Conservation (phyloP, 2,888 invertebrate genomes). For the Sabatieria punctata region DNA sequence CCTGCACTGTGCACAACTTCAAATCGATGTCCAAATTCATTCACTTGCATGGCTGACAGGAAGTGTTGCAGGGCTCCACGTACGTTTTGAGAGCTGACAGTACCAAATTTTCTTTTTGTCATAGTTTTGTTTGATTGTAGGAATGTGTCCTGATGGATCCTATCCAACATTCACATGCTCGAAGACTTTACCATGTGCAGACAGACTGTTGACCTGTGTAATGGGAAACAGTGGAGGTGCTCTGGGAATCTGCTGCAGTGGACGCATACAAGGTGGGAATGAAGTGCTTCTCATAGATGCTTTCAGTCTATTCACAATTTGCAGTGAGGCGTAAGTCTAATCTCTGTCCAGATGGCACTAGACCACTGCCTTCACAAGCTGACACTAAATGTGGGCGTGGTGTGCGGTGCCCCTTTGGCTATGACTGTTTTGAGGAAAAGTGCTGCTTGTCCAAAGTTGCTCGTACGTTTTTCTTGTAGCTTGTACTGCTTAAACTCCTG, state of each 20-base stretch:
- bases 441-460: too few relatives aligned
- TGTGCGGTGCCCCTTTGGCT: too few relatives aligned
- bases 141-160: slow-evolving; percentile 5
- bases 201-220: neutral
- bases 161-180: slow-evolving; percentile 3
- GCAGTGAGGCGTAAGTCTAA: too few relatives aligned
- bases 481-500: too few relatives aligned
- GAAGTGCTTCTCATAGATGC: too few relatives aligned
- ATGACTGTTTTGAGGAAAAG: too few relatives aligned
- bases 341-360: too few relatives aligned
- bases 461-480: too few relatives aligned
- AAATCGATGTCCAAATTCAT: neutral
- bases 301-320: too few relatives aligned
- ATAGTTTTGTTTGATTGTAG: neutral
- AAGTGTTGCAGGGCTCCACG: slow-evolving; percentile 1
- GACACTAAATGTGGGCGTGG: too few relatives aligned
- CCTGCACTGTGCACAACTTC: neutral
- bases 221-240: neutral
- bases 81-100: neutral
- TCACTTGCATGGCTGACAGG: slow-evolving; percentile 4
- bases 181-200: neutral
- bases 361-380: too few relatives aligned
- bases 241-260: slow-evolving; percentile 3
- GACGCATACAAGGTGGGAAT: too few relatives aligned
- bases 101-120: neutral